Evolutionary conservation across 2,888 invertebrate genomes (phyloP).

Genomic region (Drosophila neoperkinsi): DNA sequence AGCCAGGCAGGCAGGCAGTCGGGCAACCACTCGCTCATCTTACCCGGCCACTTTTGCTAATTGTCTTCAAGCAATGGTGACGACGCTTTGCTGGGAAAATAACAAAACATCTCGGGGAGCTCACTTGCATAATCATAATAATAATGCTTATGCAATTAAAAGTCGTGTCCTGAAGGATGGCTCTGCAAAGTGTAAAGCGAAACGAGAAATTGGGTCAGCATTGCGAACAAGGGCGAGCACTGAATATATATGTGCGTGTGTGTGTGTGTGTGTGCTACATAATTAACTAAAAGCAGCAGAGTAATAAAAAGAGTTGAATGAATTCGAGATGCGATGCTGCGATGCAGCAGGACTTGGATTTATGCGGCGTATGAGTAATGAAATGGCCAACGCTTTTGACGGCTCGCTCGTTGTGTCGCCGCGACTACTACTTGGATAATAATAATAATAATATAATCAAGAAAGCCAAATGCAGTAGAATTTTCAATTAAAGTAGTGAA

Average conservation of each 20-base stretch:
- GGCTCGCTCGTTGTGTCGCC: slow-evolving; percentile 27
- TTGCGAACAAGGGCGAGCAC: slow-evolving; percentile 21
- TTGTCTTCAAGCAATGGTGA: slow-evolving; percentile 63
- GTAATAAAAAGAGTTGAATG: slow-evolving; percentile 12
- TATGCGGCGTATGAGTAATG: slow-evolving; percentile 70
- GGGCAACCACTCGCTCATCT: slow-evolving; percentile 36
- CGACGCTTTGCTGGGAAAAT: slow-evolving; percentile 31
- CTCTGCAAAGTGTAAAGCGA: slow-evolving; percentile 17
- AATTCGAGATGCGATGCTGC: background rate
- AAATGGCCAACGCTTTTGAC: slow-evolving; percentile 57
- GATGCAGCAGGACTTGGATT: slow-evolving; percentile 7
- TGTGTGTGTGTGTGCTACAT: slow-evolving; percentile 51
- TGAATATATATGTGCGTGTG: slow-evolving; percentile 29
- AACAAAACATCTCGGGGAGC: slow-evolving; percentile 44
- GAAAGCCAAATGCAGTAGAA: slow-evolving; percentile 45
- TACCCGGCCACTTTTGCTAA: slow-evolving; percentile 67
- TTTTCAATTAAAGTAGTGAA: slow-evolving; percentile 56
- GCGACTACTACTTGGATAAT: background rate
- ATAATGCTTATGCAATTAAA: slow-evolving; percentile 71
- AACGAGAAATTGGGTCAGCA: slow-evolving; percentile 41
- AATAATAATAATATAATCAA: slow-evolving; percentile 1
- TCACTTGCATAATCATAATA: slow-evolving; percentile 52
- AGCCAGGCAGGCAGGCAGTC: background rate
- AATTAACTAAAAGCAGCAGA: slow-evolving; percentile 62
- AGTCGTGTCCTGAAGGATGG: slow-evolving; percentile 51